Conservation (phyloP, 2,113 vertebrate species). For the Terrapene triunguis region DNA sequence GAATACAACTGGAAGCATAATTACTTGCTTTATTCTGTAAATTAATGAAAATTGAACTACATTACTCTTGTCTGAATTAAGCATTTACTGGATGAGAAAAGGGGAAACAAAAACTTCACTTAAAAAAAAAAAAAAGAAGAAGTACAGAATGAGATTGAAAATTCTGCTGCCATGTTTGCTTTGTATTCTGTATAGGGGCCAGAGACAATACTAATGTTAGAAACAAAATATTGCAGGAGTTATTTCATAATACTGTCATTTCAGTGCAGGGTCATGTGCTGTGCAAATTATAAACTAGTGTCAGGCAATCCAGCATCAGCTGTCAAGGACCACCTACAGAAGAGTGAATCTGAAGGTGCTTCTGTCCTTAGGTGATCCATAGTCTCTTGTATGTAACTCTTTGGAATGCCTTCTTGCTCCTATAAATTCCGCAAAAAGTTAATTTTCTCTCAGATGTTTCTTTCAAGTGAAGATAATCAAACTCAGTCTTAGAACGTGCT, state of each 20-base stretch:
- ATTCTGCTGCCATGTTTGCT: not conserved
- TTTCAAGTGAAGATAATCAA: not conserved
- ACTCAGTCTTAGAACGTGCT: not conserved
- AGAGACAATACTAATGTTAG: not conserved
- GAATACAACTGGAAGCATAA: not conserved
- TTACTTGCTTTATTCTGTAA: not conserved
- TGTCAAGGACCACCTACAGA: not conserved
- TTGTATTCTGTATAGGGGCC: not conserved
- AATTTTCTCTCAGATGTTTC: not conserved
- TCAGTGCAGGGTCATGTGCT: not conserved
- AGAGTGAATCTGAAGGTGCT: not conserved
- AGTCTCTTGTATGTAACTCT: not conserved
- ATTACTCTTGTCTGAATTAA: not conserved
- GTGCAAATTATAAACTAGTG: not conserved
- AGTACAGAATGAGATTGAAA: not conserved
- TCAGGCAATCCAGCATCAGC: not conserved
- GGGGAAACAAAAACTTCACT: not conserved
- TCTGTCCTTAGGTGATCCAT: not conserved
- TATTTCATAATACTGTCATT: not conserved
- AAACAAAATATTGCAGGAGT: not conserved
- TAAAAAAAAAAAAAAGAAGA: not conserved
- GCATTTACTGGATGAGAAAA: not conserved
- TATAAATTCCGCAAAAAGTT: not conserved
- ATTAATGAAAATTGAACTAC: not conserved
- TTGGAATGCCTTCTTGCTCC: not conserved